phyloP scores from a whole-genome alignment of 2,888 invertebrate genomes.

The Drosophila kanekoi region DNA sequence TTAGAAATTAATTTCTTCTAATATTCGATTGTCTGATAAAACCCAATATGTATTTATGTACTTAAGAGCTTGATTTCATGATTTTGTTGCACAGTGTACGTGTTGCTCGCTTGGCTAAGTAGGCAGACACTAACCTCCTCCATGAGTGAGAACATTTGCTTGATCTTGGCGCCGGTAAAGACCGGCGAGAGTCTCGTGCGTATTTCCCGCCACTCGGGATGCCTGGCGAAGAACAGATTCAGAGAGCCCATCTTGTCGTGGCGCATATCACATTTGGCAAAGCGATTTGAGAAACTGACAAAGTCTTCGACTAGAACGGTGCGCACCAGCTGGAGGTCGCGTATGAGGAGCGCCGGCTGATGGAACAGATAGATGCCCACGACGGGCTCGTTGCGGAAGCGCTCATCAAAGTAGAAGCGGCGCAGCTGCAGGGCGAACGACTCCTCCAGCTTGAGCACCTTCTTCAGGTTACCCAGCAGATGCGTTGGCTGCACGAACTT shows the following conservation, averaged over 20 bases:
- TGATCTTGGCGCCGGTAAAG: constrained; percentile 85
- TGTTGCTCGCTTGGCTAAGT: not conserved
- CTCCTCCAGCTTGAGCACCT: constrained; percentile 81
- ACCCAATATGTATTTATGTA: too few species aligned
- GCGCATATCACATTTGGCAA: constrained; percentile 78
- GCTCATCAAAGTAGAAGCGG: constrained; percentile 82
- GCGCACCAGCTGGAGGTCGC: constrained; percentile 85
- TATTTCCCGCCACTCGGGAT: constrained; percentile 85
- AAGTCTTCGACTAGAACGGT: constrained; percentile 86
- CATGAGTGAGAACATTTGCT: constrained; percentile 84
- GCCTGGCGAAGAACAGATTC: constrained; percentile 85
- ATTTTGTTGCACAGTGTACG: constrained; percentile 41
- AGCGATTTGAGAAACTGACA: constrained; percentile 83
- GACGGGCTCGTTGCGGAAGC: constrained; percentile 74
- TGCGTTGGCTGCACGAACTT: constrained; percentile 83
- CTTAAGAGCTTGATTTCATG: not conserved
- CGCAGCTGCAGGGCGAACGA: constrained; percentile 82
- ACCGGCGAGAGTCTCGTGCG: constrained; percentile 85
- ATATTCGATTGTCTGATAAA: not conserved
- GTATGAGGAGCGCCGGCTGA: constrained; percentile 85
- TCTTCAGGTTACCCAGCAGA: constrained; percentile 85
- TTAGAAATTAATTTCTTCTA: not conserved
- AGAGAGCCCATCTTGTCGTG: constrained; percentile 85
- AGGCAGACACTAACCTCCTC: constrained; percentile 75
- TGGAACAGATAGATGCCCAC: constrained; percentile 85